Percentiles rank a stretch among this genome's conserved stretches.
Conservation (phyloP, 2,113 vertebrate genomes). For the Myiagra hebetior region DNA sequence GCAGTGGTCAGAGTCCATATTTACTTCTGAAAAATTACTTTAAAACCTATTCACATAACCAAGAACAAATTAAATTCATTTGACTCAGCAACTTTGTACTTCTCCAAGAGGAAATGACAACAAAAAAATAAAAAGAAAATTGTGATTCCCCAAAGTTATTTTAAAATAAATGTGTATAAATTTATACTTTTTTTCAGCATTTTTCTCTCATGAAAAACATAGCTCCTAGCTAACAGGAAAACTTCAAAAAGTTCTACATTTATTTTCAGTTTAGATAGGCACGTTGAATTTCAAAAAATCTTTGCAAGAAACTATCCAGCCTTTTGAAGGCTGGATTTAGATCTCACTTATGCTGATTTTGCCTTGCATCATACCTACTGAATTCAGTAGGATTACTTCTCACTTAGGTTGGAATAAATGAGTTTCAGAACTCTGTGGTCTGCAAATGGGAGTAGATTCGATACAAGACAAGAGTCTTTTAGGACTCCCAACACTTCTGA, state of each 20-base stretch:
- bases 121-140: not conserved
- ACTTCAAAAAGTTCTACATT: not conserved
- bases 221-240: not conserved
- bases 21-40: not conserved
- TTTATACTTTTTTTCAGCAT: not conserved
- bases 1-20: not conserved
- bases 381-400: not conserved
- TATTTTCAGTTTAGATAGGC: not conserved
- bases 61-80: not conserved
- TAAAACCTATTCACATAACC: not conserved
- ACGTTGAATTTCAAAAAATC: not conserved
- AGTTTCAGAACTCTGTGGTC: not conserved
- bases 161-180: not conserved
- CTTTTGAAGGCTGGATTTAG: not conserved
- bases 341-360: not conserved
- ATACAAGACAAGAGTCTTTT: not conserved
- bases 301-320: not conserved
- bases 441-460: not conserved
- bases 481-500: not conserved
- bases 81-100: not conserved
- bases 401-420: not conserved
- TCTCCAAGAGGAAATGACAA: not conserved
- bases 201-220: not conserved
- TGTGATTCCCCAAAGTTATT: not conserved
- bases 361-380: not conserved